Base-by-base conservation (phyloP, 2,888 invertebrate genomes). In the Drosophila macrospina region DNA sequence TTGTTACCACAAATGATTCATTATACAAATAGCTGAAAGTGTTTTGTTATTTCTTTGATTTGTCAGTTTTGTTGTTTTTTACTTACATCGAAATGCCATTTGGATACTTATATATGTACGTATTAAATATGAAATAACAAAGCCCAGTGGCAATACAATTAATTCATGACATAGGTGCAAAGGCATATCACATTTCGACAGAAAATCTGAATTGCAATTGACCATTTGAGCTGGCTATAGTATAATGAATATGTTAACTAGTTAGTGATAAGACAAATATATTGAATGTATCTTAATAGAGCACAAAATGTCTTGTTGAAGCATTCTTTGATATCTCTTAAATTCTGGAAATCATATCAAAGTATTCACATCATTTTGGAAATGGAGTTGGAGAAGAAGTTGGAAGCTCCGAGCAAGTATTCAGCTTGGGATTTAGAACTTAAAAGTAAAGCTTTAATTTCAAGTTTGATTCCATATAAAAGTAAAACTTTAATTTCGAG, bases 31-130 rank as follows among this genome's bases (percentile, higher is more conserved):
- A 61, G 50, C 68, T 37, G 67, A 68, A 66, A 76, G 69, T 69
- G 67, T 68, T 81, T 79, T 74, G 69, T 76, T 70, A 61, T 44
- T 63, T 28, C 34, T 41, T 50, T 55, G 55, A 55, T 68, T 57
- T 74, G n/a, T 65, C 20, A 37, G 26, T 36, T 20, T 28, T 37
- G n/a, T 26, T 32, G 28, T 44, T n/a, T 26, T 32, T 10, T 8
- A 39, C 15, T 82, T 80, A 86, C 86, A 84, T 52, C 66, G 66
- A 86, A 86, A 83, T 60, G 68, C 83, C 76, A 86, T 86, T 84
- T 86, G 70, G 51, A 45, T 64, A 64, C 37, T 50, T 55, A 7
- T 47, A n/a, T n/a, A 26, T 15, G 1, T 20, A 8, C 13, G 11
- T 55, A 26, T 13, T 11, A 16, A 16, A 48, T 45, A 51, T 47